These are phyloP conservation scores for Caenorhabditis sulstoni DNA, from an alignment of 2,888 invertebrate genomes.

Conservation along the genomic window DNA sequence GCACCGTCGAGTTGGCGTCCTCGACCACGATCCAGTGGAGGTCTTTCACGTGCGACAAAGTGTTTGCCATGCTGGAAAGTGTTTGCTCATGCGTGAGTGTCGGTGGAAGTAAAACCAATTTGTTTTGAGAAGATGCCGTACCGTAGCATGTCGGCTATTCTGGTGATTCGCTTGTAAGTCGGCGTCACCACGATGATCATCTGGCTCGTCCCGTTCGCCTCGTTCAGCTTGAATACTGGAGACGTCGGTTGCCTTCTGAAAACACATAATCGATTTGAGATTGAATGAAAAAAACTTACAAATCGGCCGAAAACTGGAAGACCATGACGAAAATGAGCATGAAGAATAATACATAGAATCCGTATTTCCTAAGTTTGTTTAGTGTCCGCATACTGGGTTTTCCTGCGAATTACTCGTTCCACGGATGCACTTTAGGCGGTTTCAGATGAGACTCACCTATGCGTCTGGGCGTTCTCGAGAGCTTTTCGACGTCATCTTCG, in stretches of 20 bases:
- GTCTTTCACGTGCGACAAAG: conserved; percentile 62
- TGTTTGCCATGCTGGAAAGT: conserved; percentile 69
- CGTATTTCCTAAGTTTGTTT: conserved; percentile 30
- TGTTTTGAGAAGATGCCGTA: conserved; percentile 9
- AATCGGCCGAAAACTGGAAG: conserved; percentile 50
- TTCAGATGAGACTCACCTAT: conserved; percentile 19
- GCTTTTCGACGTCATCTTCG: conserved; percentile 50
- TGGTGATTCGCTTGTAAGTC: conserved; percentile 61
- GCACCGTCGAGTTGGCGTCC: conserved; percentile 54
- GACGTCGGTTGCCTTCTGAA: conserved; percentile 28
- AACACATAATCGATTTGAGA: not conserved
- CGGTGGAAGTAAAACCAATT: no score
- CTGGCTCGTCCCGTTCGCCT: conserved; percentile 14
- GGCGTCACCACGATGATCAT: conserved; percentile 69
- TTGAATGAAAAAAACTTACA: conserved; percentile 21
- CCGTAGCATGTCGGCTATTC: conserved; percentile 66
- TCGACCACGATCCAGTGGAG: conserved; percentile 73
- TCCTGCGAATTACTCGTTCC: conserved; percentile 7
- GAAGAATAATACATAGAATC: conserved; percentile 36
- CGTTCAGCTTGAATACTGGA: conserved; percentile 28
- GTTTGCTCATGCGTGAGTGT: not conserved
- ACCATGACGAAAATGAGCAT: conserved; percentile 45
- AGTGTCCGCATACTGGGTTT: conserved; percentile 39
- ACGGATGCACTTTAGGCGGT: not conserved
- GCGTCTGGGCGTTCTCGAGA: conserved; percentile 23